These are phyloP conservation scores for Oreortyx pictus DNA, from an alignment of 2,797 vertebrate genomes.

Conservation along the genomic window DNA sequence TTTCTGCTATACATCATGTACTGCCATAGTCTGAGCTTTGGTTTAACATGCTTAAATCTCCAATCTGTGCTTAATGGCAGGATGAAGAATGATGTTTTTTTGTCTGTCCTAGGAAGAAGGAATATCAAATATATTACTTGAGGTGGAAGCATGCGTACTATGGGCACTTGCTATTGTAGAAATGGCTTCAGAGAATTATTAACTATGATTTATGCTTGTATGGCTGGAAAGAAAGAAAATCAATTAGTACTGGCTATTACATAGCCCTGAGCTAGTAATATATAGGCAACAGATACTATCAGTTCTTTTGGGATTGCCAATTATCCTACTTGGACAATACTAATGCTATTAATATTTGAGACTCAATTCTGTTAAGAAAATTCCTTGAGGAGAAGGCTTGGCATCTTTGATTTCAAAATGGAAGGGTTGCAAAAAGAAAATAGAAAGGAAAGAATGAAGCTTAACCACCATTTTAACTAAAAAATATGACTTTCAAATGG, in stretches of 20 bases:
- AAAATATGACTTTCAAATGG: neutral
- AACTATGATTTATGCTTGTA: slow-evolving; percentile 19
- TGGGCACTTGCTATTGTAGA: neutral
- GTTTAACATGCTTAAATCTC: slow-evolving; percentile 16
- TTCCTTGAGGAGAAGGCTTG: neutral
- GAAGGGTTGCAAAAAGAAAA: neutral
- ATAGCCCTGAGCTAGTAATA: slow-evolving; percentile 1
- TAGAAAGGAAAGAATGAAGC: neutral
- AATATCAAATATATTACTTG: neutral
- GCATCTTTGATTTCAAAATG: neutral
- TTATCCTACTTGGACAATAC: neutral
- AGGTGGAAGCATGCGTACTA: neutral
- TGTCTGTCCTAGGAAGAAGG: neutral
- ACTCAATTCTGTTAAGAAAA: slow-evolving; percentile 3
- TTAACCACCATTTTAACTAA: neutral
- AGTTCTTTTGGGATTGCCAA: neutral
- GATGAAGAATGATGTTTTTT: neutral
- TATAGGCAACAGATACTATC: neutral
- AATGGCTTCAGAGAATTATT: neutral
- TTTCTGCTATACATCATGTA: neutral
- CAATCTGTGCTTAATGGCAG: neutral
- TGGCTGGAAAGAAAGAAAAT: slow-evolving; percentile 38
- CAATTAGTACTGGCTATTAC: slow-evolving; percentile 7
- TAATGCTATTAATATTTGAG: slow-evolving; percentile 7
- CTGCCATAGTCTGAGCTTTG: neutral